Base-by-base conservation (phyloP, 2,113 vertebrate genomes). In the Nycticebus coucang region DNA sequence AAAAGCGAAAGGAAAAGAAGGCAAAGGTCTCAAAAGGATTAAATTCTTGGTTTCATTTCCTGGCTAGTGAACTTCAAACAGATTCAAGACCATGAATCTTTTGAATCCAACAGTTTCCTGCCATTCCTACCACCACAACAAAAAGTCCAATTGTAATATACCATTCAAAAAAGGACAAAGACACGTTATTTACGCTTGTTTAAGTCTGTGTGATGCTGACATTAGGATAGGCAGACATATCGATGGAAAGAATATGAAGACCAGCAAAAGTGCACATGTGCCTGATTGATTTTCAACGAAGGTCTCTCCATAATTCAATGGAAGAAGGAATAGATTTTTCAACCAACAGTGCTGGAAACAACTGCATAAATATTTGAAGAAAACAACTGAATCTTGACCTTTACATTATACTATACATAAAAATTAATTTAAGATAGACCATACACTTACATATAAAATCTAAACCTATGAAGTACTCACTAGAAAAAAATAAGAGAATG, bases 41-140 rank as follows among this genome's bases (percentile, higher is more conserved):
- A 50, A 60, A 81, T 7, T 87, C 45, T 96, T 95, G 17, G 68
- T 35, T 95, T 94, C 5, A 62, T 68, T 89, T 74, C 28, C 55
- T 72, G 55, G n/a, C 22, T 81, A 69, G 14, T 72, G 45, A 45
- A 45, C 6, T 45, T 45, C 41, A 93, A 81, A 92, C 26, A 87
- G 8, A 60, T 69, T 62, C 10, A 57, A 89, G 13, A 85, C 33
- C 13, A 0, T 64, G 19, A 87, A 13, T n/a, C 28, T 93, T 80
- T 69, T 17, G 2, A 89, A 74, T 60, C 3, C 41, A 81, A 35
- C 24, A 71, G 14, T 71, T 87, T 13, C 28, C 14, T 84, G 28
- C 68, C 3, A 45, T 8, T 6, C 55, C 10, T 55, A 18, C 14
- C 60, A 62, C 59, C 7, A 45, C 50, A 50, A 85, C 69, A 80